Evolutionary conservation across 2,888 invertebrate species (phyloP).

Genomic region (Periphyllus acericola): DNA sequence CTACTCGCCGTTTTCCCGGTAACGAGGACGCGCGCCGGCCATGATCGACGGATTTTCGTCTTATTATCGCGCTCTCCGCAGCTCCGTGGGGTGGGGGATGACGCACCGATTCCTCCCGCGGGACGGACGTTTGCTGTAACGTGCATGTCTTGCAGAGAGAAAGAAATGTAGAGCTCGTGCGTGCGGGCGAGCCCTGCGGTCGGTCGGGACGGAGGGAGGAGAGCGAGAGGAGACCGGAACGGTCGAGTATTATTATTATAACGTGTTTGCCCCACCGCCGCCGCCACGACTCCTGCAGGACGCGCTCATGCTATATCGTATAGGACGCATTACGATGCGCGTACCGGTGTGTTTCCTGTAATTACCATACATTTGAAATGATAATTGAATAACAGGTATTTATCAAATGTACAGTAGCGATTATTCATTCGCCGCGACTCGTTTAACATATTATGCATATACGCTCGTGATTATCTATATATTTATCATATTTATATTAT

Average conservation of each 20-base stretch:
- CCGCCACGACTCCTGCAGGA: not conserved
- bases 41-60: not conserved
- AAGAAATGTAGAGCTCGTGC: too few species aligned
- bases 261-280: slow-evolving; percentile 16
- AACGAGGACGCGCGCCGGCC: too few species aligned
- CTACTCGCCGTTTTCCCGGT: too few species aligned
- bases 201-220: too few species aligned
- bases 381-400: slow-evolving; percentile 56
- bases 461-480: not conserved
- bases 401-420: slow-evolving; percentile 49
- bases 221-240: not conserved
- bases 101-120: too few species aligned
- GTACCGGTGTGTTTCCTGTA: slow-evolving; percentile 41
- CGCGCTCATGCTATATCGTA: too few species aligned
- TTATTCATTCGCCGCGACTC: slow-evolving; percentile 31
- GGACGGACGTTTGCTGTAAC: too few species aligned
- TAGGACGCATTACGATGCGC: not conserved
- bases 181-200: too few species aligned
- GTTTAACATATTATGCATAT: not conserved
- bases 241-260: not conserved
- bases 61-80: too few species aligned
- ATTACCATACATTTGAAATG: slow-evolving; percentile 44
- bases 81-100: too few species aligned
- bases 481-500: not conserved
- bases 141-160: too few species aligned